Conservation (phyloP, 2,888 invertebrate species). For the Chrysolina haemoptera region DNA sequence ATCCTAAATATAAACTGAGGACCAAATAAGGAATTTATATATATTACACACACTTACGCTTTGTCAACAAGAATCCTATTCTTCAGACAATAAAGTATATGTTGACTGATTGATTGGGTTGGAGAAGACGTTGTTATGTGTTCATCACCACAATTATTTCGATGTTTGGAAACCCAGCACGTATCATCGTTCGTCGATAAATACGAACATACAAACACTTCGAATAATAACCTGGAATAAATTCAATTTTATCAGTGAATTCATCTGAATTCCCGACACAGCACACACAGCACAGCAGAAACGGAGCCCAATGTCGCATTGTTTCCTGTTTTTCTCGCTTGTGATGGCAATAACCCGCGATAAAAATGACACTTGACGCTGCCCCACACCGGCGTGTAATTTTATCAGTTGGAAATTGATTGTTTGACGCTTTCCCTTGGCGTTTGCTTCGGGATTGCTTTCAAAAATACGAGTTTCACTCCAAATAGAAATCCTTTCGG, state of each 20-base stretch:
- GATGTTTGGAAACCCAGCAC: no score
- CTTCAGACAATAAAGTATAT: no score
- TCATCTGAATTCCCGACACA: background rate
- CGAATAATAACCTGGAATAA: no score
- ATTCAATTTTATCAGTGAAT: background rate
- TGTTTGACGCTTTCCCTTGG: constrained; percentile 13
- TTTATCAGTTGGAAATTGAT: constrained; percentile 16
- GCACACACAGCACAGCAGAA: background rate
- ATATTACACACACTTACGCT: no score
- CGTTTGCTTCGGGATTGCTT: constrained; percentile 6
- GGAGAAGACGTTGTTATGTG: no score
- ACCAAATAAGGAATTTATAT: no score
- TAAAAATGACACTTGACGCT: constrained; percentile 14
- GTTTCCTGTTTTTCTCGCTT: background rate
- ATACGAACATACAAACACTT: no score
- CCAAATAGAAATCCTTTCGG: background rate
- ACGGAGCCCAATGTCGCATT: background rate
- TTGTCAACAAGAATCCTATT: no score
- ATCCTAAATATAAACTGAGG: no score
- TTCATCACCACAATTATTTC: no score
- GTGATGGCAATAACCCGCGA: constrained; percentile 2
- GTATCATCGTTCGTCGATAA: no score
- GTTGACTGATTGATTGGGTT: no score
- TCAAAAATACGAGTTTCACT: constrained; percentile 7
- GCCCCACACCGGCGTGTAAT: background rate